A percentile compares a stretch with the other conserved stretches of the same genome.
Evolutionary conservation across 2,113 vertebrate genomes (phyloP).

Genomic region (Pavo muticus): DNA sequence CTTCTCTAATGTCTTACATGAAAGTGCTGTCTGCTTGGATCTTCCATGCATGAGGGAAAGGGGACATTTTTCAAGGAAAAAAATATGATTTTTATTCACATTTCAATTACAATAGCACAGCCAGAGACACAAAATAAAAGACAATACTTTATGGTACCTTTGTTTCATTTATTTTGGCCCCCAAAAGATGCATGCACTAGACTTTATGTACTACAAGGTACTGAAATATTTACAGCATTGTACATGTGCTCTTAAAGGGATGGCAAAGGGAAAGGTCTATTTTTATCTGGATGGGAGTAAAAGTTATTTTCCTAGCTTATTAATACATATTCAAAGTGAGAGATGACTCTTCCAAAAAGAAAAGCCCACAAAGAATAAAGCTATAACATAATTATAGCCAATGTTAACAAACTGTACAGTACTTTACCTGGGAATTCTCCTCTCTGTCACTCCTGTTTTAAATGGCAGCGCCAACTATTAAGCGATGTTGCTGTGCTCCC

Average conservation of each 20-base stretch:
- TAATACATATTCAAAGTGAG: constrained; percentile 63
- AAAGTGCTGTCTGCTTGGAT: constrained; percentile 70
- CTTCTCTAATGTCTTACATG: constrained; percentile 70
- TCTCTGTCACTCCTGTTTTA: neutral
- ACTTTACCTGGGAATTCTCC: constrained; percentile 40
- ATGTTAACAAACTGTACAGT: constrained; percentile 36
- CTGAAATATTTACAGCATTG: constrained; percentile 95
- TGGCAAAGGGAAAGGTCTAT: constrained; percentile 45
- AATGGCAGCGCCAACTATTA: neutral
- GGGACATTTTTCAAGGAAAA: constrained; percentile 40
- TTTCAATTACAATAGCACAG: constrained; percentile 76
- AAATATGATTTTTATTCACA: constrained; percentile 68
- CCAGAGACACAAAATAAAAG: constrained; percentile 86
- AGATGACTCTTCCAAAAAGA: constrained; percentile 76
- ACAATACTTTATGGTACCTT: constrained; percentile 81
- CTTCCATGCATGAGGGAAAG: constrained; percentile 76
- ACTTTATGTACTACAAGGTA: constrained; percentile 89
- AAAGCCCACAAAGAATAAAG: constrained; percentile 67
- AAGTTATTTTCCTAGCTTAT: constrained; percentile 61
- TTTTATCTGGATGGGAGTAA: constrained; percentile 46
- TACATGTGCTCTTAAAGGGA: constrained; percentile 78
- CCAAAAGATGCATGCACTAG: constrained; percentile 94
- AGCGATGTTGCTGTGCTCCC: neutral
- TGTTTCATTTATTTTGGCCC: constrained; percentile 84
- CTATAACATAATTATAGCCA: constrained; percentile 61